Base-by-base conservation (phyloP, 2,113 vertebrate species). In the Euleptes europaea region DNA sequence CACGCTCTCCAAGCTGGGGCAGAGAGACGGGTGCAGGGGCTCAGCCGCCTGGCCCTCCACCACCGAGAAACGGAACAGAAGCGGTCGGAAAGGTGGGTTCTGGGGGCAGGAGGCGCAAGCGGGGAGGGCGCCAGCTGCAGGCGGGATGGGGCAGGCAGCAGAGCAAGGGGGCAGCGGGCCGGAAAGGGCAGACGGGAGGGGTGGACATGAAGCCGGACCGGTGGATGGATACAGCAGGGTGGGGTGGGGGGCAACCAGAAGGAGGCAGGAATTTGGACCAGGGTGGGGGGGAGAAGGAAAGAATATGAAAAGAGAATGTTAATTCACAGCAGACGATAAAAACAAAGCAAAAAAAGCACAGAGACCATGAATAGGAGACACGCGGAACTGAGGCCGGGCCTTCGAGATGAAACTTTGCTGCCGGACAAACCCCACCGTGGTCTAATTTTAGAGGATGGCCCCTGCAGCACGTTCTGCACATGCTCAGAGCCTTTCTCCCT, bases 1-100 rank as follows among this genome's bases (percentile, higher is more conserved):
- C 28, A 42, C 66, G 2, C 76, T 79, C 67, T 83, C 81, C 69
- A 87, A 83, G 44, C 75, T 15, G 5, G 67, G 60, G 81, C 13
- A 26, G 35, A 70, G 44, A 7, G 57, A 51, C 23, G 66, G 66
- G 74, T 77, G 79, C 83, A 73, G 51, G 67, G 91, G 79, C 75
- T 82, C 78, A 6, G 88, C 82, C 80, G 88, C 87, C 77, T 91
- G 80, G 82, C 92, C 90, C 11, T 92, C 77, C 42, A 72, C 49
- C 40, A 60, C 89, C 38, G 94, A 94, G 91, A 89, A 85, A 92
- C 91, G 88, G 92, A 91, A 86, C 82, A 94, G 76, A 92, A 89
- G 84, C 49, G 92, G 88, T 79, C 42, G 74, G 33, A 65, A 79
- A 9, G 87, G 70, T 74, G 15, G n/a, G 47, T 33, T 23, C 49